Conservation (phyloP, 1,140 invertebrate genomes). For the Chlorops oryzae region DNA sequence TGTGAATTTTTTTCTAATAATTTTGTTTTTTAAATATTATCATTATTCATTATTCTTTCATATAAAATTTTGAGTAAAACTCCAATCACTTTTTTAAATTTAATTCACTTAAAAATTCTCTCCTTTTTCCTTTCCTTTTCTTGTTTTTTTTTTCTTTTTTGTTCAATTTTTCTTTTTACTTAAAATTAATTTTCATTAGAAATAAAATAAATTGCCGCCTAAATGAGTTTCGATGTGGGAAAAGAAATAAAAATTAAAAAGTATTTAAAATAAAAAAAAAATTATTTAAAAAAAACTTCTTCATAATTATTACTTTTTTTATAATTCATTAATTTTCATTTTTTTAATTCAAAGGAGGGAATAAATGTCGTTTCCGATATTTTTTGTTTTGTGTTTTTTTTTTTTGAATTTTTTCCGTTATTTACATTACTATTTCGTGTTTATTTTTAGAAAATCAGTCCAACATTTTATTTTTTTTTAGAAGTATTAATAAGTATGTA, state of each 20-base stretch:
- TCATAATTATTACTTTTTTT: too few relatives aligned
- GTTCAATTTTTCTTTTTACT: too few relatives aligned
- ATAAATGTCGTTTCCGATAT: conserved; percentile 18
- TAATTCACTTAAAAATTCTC: too few relatives aligned
- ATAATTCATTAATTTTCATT: conserved; percentile 9
- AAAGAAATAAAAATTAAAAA: too few relatives aligned
- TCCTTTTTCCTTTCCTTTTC: too few relatives aligned
- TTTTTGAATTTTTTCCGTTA: conserved; percentile 23
- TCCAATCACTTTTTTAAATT: conserved; percentile 43
- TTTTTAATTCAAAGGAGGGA: conserved; percentile 23
- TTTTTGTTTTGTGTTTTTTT: conserved; percentile 19
- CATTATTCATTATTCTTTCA: background rate
- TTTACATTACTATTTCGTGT: conserved; percentile 38
- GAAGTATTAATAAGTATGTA: conserved; percentile 16
- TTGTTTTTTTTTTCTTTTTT: conserved; percentile 19
- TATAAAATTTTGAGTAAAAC: conserved; percentile 32
- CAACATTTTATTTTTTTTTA: conserved; percentile 38
- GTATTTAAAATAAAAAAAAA: conserved; percentile 14
- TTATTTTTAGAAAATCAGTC: conserved; percentile 30
- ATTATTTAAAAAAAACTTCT: conserved; percentile 4
- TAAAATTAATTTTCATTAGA: too few relatives aligned
- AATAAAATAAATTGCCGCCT: too few relatives aligned
- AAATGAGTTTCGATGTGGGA: too few relatives aligned
- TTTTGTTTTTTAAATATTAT: background rate
- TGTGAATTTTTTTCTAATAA: too few relatives aligned